Percentiles rank a stretch among this genome's conserved stretches.
Conservation (phyloP, 1,140 invertebrate genomes). For the Solenopsis invicta region DNA sequence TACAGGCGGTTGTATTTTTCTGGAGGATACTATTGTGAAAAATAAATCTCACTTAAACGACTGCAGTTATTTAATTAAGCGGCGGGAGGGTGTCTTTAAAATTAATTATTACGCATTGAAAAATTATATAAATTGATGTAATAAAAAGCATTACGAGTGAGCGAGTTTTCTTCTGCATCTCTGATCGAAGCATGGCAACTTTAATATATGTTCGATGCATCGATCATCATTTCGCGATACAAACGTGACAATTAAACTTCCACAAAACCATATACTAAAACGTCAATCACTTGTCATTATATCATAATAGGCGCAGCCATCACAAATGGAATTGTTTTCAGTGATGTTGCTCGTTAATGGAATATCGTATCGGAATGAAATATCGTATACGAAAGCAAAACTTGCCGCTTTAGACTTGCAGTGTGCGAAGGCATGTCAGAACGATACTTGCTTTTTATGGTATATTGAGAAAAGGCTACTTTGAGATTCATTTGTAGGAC, state of each 20-base stretch:
- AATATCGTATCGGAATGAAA: background rate
- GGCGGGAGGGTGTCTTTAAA: background rate
- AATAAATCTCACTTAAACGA: background rate
- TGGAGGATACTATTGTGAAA: background rate
- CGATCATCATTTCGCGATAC: slow-evolving; percentile 10
- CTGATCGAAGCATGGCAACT: background rate
- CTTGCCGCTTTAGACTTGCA: background rate
- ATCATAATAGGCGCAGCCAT: background rate
- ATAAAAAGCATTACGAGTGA: background rate
- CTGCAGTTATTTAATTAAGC: background rate
- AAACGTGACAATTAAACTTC: background rate
- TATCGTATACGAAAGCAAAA: background rate
- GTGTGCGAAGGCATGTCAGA: background rate
- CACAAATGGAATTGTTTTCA: background rate
- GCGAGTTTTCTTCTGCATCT: background rate
- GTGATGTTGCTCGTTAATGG: slow-evolving; percentile 12
- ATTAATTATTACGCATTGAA: background rate
- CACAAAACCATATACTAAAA: background rate
- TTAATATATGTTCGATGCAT: background rate
- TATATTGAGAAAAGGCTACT: too few relatives aligned
- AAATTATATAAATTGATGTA: background rate
- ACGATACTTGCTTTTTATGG: background rate
- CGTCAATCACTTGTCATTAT: slow-evolving; percentile 35
- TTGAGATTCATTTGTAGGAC: too few relatives aligned
- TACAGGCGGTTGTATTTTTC: background rate